A percentile compares a stretch with the other conserved stretches of the same genome.
Evolutionary conservation across 2,888 invertebrate genomes (phyloP).

Genomic region (Oscheius myriophilus): DNA sequence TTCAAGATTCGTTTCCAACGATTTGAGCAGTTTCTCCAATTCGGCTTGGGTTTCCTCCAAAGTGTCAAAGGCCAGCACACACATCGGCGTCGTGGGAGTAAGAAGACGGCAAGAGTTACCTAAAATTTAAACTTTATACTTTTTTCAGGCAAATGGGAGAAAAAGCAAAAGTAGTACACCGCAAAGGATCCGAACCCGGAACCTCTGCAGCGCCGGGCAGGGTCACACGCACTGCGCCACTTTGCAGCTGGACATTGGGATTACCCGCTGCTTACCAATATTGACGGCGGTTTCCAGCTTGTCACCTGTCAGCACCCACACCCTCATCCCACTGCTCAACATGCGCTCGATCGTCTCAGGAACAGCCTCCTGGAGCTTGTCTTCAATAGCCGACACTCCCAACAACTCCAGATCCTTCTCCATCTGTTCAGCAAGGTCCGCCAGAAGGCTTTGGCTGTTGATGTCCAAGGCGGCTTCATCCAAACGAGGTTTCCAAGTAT

Average conservation of each 20-base stretch:
- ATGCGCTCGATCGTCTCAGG: slow-evolving; percentile 93
- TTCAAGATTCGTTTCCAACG: background rate
- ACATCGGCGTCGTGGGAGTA: slow-evolving; percentile 84
- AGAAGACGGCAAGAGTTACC: slow-evolving; percentile 89
- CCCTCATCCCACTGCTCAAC: slow-evolving; percentile 81
- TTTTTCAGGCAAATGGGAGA: too few relatives aligned
- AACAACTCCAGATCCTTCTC: slow-evolving; percentile 39
- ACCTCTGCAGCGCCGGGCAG: too few relatives aligned
- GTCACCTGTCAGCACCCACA: slow-evolving; percentile 97
- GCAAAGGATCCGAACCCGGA: background rate
- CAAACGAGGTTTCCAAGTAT: slow-evolving; percentile 85
- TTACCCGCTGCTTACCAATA: slow-evolving; percentile 72
- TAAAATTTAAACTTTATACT: slow-evolving; percentile 52
- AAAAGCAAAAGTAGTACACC: too few relatives aligned
- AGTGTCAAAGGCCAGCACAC: slow-evolving; percentile 86
- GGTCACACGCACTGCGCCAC: too few relatives aligned
- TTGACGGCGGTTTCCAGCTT: slow-evolving; percentile 99
- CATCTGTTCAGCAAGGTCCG: slow-evolving; percentile 14
- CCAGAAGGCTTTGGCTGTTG: slow-evolving; percentile 16
- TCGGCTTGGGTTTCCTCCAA: slow-evolving; percentile 78
- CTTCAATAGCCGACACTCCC: slow-evolving; percentile 47
- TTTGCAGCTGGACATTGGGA: too few relatives aligned
- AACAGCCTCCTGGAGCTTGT: slow-evolving; percentile 75
- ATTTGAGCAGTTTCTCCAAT: background rate
- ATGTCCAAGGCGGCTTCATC: slow-evolving; percentile 80